Base-by-base conservation (phyloP, 2,888 invertebrate genomes). In the Cheilosia grossa region DNA sequence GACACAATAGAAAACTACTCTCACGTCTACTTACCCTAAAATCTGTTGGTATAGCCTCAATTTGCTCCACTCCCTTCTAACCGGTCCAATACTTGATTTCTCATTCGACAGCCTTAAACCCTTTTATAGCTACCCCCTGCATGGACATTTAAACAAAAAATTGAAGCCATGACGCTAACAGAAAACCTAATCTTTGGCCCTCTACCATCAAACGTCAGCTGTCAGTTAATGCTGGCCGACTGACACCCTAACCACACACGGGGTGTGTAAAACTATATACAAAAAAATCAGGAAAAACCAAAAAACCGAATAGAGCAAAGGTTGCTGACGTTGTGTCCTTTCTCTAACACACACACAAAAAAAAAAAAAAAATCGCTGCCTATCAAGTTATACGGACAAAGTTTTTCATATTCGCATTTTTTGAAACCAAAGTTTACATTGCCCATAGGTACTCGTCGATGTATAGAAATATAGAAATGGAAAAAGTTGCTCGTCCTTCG, bases 401-500 rank as follows among this genome's bases (percentile, higher is more conserved):
- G 61, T 59, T 33, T 30, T 30, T 49, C 27, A 47, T 47, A n/a
- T 47, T 27, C 15, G 15, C 58, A 51, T 59, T 49, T 24, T 59
- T 53, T 54, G 40, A 44, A 53, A 2, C 30, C 53, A 53, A 63
- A 61, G 44, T 59, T 70, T 30, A 61, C 51, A 72, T 37, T 37
- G 13, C 17, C 49, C 42, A 19, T 19, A 27, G 7, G 27, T 30
- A 40, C 17, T 19, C 47, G n/a, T 9, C 10, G 51, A 4, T n/a
- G 17, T n/a, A 5, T 37, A 19, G 44, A n/a, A n/a, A 33, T 51
- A 13, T 42, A 19, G 44, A 63, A 63, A 78, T 69, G 54, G 56
- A 70, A 78, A 78, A 78, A 78, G 40, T 78, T 78, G 27, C 33
- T 54, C 78, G 66, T 72, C 78, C 78, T 78, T 56, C 78, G 63